Evolutionary conservation across 2,797 vertebrate species (phyloP), one percentile per base, ranked within the genome.

Genomic region (Leucoraja ocellata): DNA sequence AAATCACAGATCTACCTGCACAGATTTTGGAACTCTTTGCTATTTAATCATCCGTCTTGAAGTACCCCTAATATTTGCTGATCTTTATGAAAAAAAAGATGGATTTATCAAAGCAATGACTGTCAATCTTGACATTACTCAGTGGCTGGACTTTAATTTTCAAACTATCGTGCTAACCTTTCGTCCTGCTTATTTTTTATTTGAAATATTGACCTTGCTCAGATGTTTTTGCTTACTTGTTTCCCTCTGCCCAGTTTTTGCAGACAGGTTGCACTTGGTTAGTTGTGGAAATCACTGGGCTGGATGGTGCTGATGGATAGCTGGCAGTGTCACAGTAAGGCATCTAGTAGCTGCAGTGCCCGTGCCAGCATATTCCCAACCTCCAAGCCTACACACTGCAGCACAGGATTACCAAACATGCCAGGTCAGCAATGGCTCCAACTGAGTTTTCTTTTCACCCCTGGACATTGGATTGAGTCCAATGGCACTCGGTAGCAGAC

Each of bases 41-140:
- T 88, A 88, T 88, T 88, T 88, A 88, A 88, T 36, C 65, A 88
- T n/a, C 25, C n/a, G 83, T 32, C 83, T 86, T 25, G 54, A 86
- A n/a, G 10, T 86, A 9, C 6, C 61, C 61, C 65, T 88, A 32
- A 16, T 36, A 86, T 86, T 13, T 63, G 25, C 28, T 13, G n/a
- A 14, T 16, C 4, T 58, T 61, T 28, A 32, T n/a, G 13, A 28
- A 28, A 86, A 54, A 84, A 58, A 65, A 32, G 21, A 65, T 86
- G 28, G 28, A 63, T 28, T 63, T n/a, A 65, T 10, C 83, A 86
- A 86, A 86, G 10, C 58, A 63, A 86, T 61, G 11, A 86, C 16
- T n/a, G 58, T 63, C 54, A n/a, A 58, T 28, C 54, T 0, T 58
- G 28, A 63, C 4, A 63, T n/a, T 7, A 2, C 76, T 78, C 28